Percentiles rank a stretch among this genome's conserved stretches.
Conservation (phyloP, 1,140 invertebrate genomes). For the Sarcophaga peregrina region DNA sequence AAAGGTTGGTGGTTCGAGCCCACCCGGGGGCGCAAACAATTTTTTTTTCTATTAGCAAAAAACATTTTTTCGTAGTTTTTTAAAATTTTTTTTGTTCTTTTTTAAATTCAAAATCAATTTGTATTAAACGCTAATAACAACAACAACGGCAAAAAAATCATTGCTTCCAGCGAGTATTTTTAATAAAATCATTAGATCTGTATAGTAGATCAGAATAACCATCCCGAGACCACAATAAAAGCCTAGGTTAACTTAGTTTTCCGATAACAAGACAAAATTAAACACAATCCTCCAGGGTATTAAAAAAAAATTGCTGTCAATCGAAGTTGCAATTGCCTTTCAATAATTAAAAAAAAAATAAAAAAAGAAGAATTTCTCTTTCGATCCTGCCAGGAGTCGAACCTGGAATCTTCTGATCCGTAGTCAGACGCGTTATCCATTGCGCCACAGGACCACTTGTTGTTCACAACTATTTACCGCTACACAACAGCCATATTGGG, state of each 20-base stretch:
- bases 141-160: no score
- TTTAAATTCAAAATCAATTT: no score
- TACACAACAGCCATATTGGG: not conserved
- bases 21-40: conserved; percentile 78
- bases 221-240: no score
- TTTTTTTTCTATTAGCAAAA: not conserved
- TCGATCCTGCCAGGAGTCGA: conserved; percentile 78
- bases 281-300: no score
- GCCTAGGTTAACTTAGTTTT: no score
- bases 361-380: not conserved
- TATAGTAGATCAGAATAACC: no score
- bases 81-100: not conserved
- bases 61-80: not conserved
- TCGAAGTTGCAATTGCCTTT: not conserved
- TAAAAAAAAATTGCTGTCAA: no score
- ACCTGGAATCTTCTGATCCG: conserved; percentile 80
- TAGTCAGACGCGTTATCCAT: conserved; percentile 80
- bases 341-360: not conserved
- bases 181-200: no score
- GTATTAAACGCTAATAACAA: no score
- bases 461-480: not conserved
- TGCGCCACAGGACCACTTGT: conserved; percentile 73
- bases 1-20: conserved; percentile 88
- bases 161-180: no score
- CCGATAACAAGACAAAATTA: no score